Conservation (phyloP, 2,113 vertebrate species). For the Clarias magur region DNA sequence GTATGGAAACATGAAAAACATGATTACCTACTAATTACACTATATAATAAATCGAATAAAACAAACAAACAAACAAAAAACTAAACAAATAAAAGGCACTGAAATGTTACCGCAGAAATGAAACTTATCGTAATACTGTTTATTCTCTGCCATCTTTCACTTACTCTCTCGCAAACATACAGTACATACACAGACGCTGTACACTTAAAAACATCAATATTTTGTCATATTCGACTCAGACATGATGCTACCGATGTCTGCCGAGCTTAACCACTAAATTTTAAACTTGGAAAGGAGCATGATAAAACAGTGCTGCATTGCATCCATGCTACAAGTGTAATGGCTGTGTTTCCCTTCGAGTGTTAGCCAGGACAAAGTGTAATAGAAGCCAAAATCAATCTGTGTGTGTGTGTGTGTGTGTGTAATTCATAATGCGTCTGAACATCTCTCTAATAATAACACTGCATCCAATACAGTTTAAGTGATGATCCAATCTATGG, state of each 20-base stretch:
- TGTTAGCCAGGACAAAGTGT: constrained; percentile 34
- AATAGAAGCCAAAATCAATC: constrained; percentile 51
- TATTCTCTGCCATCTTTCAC: background rate
- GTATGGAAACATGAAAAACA: constrained; percentile 43
- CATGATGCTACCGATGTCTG: constrained; percentile 20
- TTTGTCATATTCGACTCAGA: constrained; percentile 30
- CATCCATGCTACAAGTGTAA: constrained; percentile 40
- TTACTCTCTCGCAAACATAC: background rate
- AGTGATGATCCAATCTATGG: constrained; percentile 31
- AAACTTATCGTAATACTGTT: background rate
- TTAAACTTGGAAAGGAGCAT: constrained; percentile 33
- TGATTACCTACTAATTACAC: constrained; percentile 26
- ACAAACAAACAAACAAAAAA: background rate
- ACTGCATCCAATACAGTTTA: constrained; percentile 24
- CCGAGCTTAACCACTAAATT: constrained; percentile 24
- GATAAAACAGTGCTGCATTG: constrained; percentile 37
- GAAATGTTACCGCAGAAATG: too few species aligned
- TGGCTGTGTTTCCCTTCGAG: constrained; percentile 45
- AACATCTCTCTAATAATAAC: constrained; percentile 47
- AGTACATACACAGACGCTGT: background rate
- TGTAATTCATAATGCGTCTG: constrained; percentile 48
- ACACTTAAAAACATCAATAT: constrained; percentile 16
- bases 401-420: constrained; percentile 39
- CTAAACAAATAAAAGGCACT: background rate
- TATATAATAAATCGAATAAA: constrained; percentile 14